Base-by-base conservation (phyloP, 1,140 invertebrate species). In the Nymphalis io region DNA sequence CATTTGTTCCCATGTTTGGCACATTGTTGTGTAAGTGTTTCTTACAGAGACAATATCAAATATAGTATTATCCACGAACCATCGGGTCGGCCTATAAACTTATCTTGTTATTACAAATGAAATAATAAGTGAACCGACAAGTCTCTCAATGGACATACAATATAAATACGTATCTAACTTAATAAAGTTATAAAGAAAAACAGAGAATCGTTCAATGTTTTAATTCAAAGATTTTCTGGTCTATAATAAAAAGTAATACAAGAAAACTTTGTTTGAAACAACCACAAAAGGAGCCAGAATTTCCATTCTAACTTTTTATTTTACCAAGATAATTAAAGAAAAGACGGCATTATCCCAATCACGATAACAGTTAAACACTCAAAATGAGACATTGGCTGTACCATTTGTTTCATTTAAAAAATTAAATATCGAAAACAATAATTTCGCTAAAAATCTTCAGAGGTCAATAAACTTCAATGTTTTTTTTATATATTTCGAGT, bases 311-410 rank as follows among this genome's bases (percentile, higher is more conserved):
- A 80, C 75, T 84, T 85, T 86, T 83, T 63, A 81, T 84, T 80
- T 75, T 13, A 55, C 48, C 71, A 73, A 82, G 74, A 78, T 86
- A 86, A 88, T 86, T 85, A 88, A 84, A 51, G 81, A 66, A 33
- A 51, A 55, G n/a, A 63, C 51, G 46, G 70, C 76, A 74, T 80
- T 79, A 75, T 75, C 70, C 73, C 68, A 76, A 80, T 78, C 76
- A 70, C 69, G 75, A 73, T 74, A 69, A 71, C 76, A 74, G 60
- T 74, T 78, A 76, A 82, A 78, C 64, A 51, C 10, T 51, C 18
- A 1, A 16, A 20, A 51, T 8, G 1, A 20, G 10, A 20, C 18
- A 51, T 20, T 51, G 16, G 16, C 0, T 20, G 0, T 20, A 33
- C 2, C 6, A 8, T 12, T 2, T 51, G 18, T 20, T 20, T 20